Base-by-base conservation (phyloP, 2,888 invertebrate species). In the Eristalinus aeneus region DNA sequence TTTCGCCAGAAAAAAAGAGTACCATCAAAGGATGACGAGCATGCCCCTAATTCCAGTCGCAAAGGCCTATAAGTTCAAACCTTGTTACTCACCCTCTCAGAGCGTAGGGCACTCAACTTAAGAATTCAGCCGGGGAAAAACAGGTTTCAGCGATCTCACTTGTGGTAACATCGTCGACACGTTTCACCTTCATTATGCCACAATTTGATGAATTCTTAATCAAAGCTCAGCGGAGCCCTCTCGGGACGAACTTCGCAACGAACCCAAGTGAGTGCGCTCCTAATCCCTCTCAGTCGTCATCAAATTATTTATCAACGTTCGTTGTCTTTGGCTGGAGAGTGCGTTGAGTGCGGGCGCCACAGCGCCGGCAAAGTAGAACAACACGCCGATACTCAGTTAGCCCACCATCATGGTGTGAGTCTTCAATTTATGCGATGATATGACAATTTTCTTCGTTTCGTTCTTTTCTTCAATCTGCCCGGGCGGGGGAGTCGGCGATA, bases 391-490 rank as follows among this genome's bases (percentile, higher is more conserved):
- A 69, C 58, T 36, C 23, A 39, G 36, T 39, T 58, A 58, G 58
- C 58, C 39, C 56, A 11, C 27, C 27, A 56, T 16, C 16, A 46
- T 46, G 56, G 36, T 23, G 20, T 23, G 36, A 69, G 69, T 69
- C 58, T 69, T 58, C 69, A 69, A 69, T 69, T 69, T 58, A 69
- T 69, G 69, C 27, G 69, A 69, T 58, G 36, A 69, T 69, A 34
- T 58, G 69, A 36, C 36, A 23, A 22, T 36, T 58, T 69, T 58
- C 58, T 36, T 69, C 39, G 46, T 16, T 46, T 46, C 39, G 16
- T 46, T 46, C 8, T 46, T 16, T 46, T 46, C 16, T 46, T 46
- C 27, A 16, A 16, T 46, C 16, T 46, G 8, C 8, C n/a, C 39
- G 39, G 39, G 5, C 5, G 16, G 6, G 6, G n/a, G 39, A 16